Conservation (phyloP, 2,888 invertebrate genomes). For the Schrankia costaestrigalis region DNA sequence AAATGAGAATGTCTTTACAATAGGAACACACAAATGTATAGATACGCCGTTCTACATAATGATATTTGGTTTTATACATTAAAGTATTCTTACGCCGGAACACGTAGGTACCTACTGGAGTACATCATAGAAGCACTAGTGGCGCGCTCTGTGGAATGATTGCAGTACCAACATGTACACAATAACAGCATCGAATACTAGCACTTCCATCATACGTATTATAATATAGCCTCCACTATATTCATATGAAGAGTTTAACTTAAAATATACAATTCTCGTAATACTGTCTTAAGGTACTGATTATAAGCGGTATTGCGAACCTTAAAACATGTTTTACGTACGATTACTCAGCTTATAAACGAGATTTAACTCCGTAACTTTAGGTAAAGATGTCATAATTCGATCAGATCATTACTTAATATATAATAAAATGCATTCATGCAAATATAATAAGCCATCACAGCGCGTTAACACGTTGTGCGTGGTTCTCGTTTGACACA, state of each 20-base stretch:
- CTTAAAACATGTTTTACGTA: slow-evolving; percentile 58
- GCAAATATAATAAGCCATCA: slow-evolving; percentile 27
- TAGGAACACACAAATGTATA: slow-evolving; percentile 68
- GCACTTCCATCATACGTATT: slow-evolving; percentile 47
- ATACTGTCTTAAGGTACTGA: slow-evolving; percentile 67
- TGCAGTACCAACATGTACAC: slow-evolving; percentile 43
- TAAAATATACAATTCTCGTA: slow-evolving; percentile 58
- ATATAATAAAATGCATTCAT: slow-evolving; percentile 36
- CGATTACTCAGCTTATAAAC: slow-evolving; percentile 45
- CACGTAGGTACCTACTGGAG: slow-evolving; percentile 33
- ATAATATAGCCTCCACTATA: slow-evolving; percentile 65
- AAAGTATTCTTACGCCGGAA: slow-evolving; percentile 37
- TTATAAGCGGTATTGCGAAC: slow-evolving; percentile 51
- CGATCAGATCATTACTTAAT: slow-evolving; percentile 39
- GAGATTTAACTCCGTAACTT: slow-evolving; percentile 54
- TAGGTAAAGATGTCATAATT: slow-evolving; percentile 67
- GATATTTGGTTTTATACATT: slow-evolving; percentile 64
- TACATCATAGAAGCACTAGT: slow-evolving; percentile 40
- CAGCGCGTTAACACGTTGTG: slow-evolving; percentile 28
- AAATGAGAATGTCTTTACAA: slow-evolving; percentile 65
- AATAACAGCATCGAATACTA: slow-evolving; percentile 33
- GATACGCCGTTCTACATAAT: slow-evolving; percentile 44
- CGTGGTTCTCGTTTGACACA: slow-evolving; percentile 16
- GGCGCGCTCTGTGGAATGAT: slow-evolving; percentile 57
- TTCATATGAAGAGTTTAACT: slow-evolving; percentile 48